Evolutionary conservation across 2,888 invertebrate genomes (phyloP).

Genomic region (Helleia helle): DNA sequence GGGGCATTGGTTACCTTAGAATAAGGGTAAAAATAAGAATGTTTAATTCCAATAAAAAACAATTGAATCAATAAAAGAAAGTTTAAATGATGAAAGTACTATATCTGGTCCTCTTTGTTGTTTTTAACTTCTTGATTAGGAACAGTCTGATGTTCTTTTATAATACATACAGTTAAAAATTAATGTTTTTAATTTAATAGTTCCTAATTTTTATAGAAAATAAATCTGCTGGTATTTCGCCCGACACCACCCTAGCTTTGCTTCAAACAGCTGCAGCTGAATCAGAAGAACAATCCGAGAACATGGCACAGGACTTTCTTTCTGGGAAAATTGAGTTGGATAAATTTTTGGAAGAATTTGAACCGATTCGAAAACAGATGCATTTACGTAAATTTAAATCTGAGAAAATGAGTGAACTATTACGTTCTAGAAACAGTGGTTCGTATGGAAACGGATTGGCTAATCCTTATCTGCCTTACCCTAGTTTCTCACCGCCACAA

Average conservation of each 20-base stretch:
- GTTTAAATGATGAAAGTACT: too few relatives aligned
- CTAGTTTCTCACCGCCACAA: slow-evolving; percentile 53
- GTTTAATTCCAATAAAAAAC: too few relatives aligned
- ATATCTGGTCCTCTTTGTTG: too few relatives aligned
- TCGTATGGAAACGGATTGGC: slow-evolving; percentile 50
- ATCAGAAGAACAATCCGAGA: slow-evolving; percentile 94
- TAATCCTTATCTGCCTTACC: slow-evolving; percentile 59
- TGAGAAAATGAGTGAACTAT: slow-evolving; percentile 90
- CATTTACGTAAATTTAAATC: slow-evolving; percentile 88
- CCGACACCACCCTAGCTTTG: slow-evolving; percentile 90
- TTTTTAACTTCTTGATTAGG: too few relatives aligned
- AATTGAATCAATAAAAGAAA: too few relatives aligned
- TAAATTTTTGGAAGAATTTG: slow-evolving; percentile 89
- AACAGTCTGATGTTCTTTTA: too few relatives aligned
- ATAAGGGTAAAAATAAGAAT: too few relatives aligned
- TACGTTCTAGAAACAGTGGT: slow-evolving; percentile 53
- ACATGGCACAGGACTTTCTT: slow-evolving; percentile 85
- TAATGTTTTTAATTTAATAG: too few relatives aligned
- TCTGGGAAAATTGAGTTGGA: slow-evolving; percentile 82
- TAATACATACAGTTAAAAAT: slow-evolving; percentile 1
- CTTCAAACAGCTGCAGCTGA: slow-evolving; percentile 94
- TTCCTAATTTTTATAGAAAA: too few relatives aligned
- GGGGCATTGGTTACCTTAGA: too few relatives aligned
- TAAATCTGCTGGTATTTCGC: slow-evolving; percentile 82
- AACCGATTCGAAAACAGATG: slow-evolving; percentile 76